These are phyloP conservation scores for Oncorhynchus tshawytscha DNA, from an alignment of 2,113 vertebrate genomes.

Conservation along the genomic window DNA sequence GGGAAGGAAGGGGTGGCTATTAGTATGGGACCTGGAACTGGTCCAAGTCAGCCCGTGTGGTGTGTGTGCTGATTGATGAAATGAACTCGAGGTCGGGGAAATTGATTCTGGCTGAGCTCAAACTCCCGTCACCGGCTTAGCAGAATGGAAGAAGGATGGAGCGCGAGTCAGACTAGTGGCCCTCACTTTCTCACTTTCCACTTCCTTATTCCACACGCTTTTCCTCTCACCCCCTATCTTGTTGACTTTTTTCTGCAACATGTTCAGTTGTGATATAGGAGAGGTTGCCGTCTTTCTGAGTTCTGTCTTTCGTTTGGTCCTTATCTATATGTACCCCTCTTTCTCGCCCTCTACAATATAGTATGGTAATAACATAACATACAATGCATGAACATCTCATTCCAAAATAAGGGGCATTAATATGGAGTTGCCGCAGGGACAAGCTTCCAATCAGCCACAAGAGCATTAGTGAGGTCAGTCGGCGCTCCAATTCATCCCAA, in stretches of 20 bases:
- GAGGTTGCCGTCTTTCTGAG: not conserved
- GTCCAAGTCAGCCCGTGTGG: slow-evolving; percentile 42
- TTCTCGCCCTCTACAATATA: not conserved
- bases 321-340: not conserved
- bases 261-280: not conserved
- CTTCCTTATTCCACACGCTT: not conserved
- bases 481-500: too few relatives aligned
- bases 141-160: not conserved
- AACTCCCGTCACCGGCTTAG: slow-evolving; percentile 30
- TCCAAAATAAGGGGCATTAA: too few relatives aligned
- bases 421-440: too few relatives aligned
- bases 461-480: too few relatives aligned
- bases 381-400: too few relatives aligned
- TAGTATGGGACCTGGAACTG: slow-evolving; percentile 43
- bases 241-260: not conserved
- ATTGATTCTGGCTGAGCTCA: slow-evolving; percentile 67
- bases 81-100: slow-evolving; percentile 68
- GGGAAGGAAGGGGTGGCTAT: slow-evolving; percentile 55
- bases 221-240: not conserved
- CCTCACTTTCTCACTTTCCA: not conserved
- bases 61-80: slow-evolving; percentile 71
- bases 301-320: not conserved
- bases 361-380: too few relatives aligned
- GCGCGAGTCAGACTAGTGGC: not conserved
- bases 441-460: too few relatives aligned